Base-by-base conservation (phyloP, 2,113 vertebrate species). In the Phalacrocorax aristotelis region DNA sequence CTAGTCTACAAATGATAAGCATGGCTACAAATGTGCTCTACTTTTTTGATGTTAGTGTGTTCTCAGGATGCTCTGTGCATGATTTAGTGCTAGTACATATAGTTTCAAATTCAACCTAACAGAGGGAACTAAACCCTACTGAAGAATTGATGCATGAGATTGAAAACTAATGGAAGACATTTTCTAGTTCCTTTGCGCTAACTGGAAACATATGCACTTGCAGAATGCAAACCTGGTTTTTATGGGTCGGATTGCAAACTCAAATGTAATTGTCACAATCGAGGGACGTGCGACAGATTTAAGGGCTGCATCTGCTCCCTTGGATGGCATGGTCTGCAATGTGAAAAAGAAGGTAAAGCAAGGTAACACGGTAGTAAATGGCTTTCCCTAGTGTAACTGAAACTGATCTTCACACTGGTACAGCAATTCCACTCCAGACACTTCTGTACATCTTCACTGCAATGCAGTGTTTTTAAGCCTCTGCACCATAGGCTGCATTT, bases 281-380 rank as follows among this genome's bases (percentile, higher is more conserved):
- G 91, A 64, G 98, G 98, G 48, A 94, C 18, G 2, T 99, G 99
- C 1, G 98, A 99, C 94, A 98, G 98, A 40, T 99, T 99, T 97
- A 98, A 98, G 57, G 99, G 99, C 44, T 99, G 99, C 68, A 83
- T 99, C 94, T 99, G 99, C 89, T 94, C 98, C 42, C 77, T 88
- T 0, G 98, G 98, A 71, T 97, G 98, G 95, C 98, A 98, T 34
- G 99, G 99, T 62, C 95, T 98, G 26, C 98, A 97, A 62, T 99
- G 99, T 97, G 98, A 99, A 97, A 98, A 96, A 97, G 97, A 98
- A 99, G 98, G 99, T 99, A 99, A 98, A 98, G 96, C 97, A 97
- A 98, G 97, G 97, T 98, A 98, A 98, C 97, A 96, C 51, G 92
- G 97, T 98, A 95, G 88, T 93, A 90, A 95, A 95, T 93, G 65